Evolutionary conservation across 2,888 invertebrate species (phyloP).

Genomic region (Oligia latruncula): DNA sequence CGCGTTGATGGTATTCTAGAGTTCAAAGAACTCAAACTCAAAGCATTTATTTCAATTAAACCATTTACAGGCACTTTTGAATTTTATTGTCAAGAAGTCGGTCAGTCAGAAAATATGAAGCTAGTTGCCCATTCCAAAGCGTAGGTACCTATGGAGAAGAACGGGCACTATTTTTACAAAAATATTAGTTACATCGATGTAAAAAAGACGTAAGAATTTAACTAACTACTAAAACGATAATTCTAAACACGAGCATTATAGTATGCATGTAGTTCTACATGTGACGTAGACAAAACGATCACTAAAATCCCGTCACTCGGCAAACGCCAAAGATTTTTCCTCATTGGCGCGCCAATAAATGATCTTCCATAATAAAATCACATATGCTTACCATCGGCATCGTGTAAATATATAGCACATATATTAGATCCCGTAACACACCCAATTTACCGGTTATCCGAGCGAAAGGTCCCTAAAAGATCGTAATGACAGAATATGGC

Average conservation of each 20-base stretch:
- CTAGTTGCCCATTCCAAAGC: no score
- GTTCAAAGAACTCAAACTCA: neutral
- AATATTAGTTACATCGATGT: no score
- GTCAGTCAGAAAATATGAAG: no score
- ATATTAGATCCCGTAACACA: slow-evolving; percentile 50
- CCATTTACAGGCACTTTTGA: no score
- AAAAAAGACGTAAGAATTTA: neutral
- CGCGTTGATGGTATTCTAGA: neutral
- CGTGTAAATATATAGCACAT: slow-evolving; percentile 52
- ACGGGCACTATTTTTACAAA: no score
- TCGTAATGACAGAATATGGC: slow-evolving; percentile 61
- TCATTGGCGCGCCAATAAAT: slow-evolving; percentile 35
- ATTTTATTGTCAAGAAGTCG: no score
- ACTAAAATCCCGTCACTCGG: slow-evolving; percentile 10
- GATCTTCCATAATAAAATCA: slow-evolving; percentile 51
- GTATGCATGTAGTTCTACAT: neutral
- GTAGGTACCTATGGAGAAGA: no score
- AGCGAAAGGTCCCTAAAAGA: slow-evolving; percentile 62
- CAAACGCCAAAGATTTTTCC: slow-evolving; percentile 30
- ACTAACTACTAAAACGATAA: neutral
- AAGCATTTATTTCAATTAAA: no score
- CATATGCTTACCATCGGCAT: slow-evolving; percentile 48
- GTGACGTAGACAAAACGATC: neutral
- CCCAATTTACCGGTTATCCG: slow-evolving; percentile 67
- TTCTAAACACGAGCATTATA: no score